These are phyloP conservation scores for Phania funesta DNA, from an alignment of 2,888 invertebrate genomes.

Conservation along the genomic window DNA sequence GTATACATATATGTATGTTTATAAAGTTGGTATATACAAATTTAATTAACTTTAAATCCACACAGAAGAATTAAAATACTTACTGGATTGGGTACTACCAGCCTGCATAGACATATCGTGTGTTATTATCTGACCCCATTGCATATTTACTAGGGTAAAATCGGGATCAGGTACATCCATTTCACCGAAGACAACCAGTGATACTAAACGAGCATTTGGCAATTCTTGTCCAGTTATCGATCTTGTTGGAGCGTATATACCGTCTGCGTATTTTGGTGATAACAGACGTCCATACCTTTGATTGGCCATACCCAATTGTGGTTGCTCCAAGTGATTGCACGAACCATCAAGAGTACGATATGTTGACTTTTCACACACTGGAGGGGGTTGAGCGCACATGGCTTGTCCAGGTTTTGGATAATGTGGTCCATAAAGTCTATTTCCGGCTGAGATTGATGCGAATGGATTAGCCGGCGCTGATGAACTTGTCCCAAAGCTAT, in stretches of 20 bases:
- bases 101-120: slow-evolving; percentile 83
- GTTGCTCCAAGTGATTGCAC: slow-evolving; percentile 94
- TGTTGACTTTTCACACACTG: slow-evolving; percentile 75
- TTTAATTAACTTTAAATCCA: not conserved
- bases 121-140: slow-evolving; percentile 84
- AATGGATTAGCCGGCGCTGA: slow-evolving; percentile 73
- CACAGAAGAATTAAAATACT: slow-evolving; percentile 75
- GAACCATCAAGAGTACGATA: slow-evolving; percentile 94
- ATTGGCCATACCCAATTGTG: slow-evolving; percentile 90
- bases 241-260: slow-evolving; percentile 82
- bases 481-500: slow-evolving; percentile 68
- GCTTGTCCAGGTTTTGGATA: slow-evolving; percentile 73
- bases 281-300: slow-evolving; percentile 82
- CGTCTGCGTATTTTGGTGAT: slow-evolving; percentile 81
- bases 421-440: slow-evolving; percentile 70
- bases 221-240: slow-evolving; percentile 85
- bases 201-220: slow-evolving; percentile 87
- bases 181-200: slow-evolving; percentile 87
- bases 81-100: slow-evolving; percentile 86
- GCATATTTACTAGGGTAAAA: slow-evolving; percentile 87
- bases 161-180: slow-evolving; percentile 85
- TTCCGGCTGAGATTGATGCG: slow-evolving; percentile 38
- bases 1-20: not conserved
- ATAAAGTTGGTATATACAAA: no score
- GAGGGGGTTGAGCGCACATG: slow-evolving; percentile 74